phyloP scores from a whole-genome alignment of 2,888 invertebrate genomes.

The Drosophila monieri region DNA sequence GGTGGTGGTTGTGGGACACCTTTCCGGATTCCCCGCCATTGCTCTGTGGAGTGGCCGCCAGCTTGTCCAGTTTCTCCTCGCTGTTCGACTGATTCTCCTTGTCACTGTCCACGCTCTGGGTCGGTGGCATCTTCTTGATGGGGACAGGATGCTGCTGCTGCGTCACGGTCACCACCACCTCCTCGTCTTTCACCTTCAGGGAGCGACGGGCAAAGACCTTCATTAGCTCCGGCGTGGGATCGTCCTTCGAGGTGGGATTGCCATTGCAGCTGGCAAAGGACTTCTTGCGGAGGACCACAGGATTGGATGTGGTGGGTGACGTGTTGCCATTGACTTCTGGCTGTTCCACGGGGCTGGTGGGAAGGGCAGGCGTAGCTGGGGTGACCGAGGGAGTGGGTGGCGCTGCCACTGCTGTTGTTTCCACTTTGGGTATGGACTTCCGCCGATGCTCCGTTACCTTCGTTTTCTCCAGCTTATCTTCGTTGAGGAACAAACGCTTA shows the following conservation, averaged over 20 bases:
- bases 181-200: constrained; percentile 91
- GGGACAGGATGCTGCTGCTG: constrained; percentile 18
- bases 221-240: constrained; percentile 91
- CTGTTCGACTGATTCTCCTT: constrained; percentile 88
- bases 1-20: constrained; percentile 13
- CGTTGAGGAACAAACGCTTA: constrained; percentile 80
- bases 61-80: constrained; percentile 84
- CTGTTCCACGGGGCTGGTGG: constrained; percentile 24
- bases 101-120: constrained; percentile 87
- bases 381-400: constrained; percentile 12
- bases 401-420: constrained; percentile 32
- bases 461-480: constrained; percentile 80
- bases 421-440: constrained; percentile 74
- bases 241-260: constrained; percentile 82
- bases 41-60: constrained; percentile 61
- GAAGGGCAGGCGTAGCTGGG: constrained; percentile 33
- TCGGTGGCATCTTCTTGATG: constrained; percentile 45
- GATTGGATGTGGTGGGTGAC: constrained; percentile 31
- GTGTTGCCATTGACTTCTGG: constrained; percentile 50
- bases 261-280: constrained; percentile 74
- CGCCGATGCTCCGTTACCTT: constrained; percentile 80
- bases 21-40: constrained; percentile 50
- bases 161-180: constrained; percentile 85
- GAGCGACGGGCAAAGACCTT: constrained; percentile 92
- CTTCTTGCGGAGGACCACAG: constrained; percentile 82